Conservation (phyloP, 2,113 vertebrate genomes). For the Illadopsis cleaveri region DNA sequence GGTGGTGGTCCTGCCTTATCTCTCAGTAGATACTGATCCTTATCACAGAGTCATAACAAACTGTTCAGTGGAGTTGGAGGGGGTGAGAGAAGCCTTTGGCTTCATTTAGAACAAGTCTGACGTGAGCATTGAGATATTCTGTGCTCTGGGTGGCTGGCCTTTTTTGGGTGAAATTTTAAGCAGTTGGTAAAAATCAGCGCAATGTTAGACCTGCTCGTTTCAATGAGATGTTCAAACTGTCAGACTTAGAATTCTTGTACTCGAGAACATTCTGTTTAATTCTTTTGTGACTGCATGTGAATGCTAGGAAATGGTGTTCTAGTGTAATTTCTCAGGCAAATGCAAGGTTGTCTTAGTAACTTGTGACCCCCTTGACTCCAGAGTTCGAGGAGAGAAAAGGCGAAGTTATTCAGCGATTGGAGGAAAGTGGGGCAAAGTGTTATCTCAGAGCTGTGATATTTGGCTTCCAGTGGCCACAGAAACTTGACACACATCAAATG, state of each 20-base stretch:
- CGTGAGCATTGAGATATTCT: neutral
- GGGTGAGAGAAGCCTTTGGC: neutral
- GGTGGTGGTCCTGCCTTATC: slow-evolving; percentile 70
- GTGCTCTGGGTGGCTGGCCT: neutral
- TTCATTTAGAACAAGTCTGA: neutral
- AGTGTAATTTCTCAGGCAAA: neutral
- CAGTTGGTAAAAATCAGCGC: neutral
- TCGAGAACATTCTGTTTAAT: slow-evolving; percentile 16
- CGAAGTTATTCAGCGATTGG: slow-evolving; percentile 3
- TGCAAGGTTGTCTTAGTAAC: neutral
- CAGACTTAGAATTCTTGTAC: neutral
- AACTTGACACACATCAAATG: slow-evolving; percentile 79
- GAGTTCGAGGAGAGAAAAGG: slow-evolving; percentile 12
- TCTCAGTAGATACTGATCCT: slow-evolving; percentile 72
- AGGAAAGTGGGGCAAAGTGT: slow-evolving; percentile 62
- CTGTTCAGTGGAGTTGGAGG: slow-evolving; percentile 38
- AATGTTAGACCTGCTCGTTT: neutral
- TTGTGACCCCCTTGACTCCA: neutral
- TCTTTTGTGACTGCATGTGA: neutral
- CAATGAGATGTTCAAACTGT: neutral
- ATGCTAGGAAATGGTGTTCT: neutral
- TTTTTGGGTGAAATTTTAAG: neutral
- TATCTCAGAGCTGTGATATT: slow-evolving; percentile 70
- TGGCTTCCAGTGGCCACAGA: slow-evolving; percentile 69
- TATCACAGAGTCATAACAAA: slow-evolving; percentile 72